phyloP scores from a whole-genome alignment of 2,113 vertebrate genomes.

The Rynchops niger region DNA sequence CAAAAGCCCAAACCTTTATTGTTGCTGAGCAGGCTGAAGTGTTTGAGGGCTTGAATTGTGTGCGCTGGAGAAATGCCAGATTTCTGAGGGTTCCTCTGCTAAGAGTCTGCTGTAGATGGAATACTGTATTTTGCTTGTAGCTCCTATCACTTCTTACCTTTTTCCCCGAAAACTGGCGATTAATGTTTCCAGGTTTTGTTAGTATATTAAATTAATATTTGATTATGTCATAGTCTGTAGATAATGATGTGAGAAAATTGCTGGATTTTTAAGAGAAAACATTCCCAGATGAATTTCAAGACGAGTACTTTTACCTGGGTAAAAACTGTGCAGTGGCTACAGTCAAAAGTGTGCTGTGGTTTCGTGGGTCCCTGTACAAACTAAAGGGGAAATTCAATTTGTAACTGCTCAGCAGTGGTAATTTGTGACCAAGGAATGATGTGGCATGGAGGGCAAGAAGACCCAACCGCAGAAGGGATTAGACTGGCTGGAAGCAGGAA shows the following conservation, averaged over 20 bases:
- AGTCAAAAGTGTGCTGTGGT: neutral
- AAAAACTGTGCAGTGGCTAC: neutral
- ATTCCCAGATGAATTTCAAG: neutral
- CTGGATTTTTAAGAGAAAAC: neutral
- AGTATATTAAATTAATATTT: neutral
- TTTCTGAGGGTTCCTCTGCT: neutral
- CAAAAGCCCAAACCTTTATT: constrained; percentile 16
- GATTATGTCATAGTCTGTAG: neutral
- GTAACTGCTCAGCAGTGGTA: neutral
- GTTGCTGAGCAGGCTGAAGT: constrained; percentile 5
- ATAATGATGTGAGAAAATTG: neutral
- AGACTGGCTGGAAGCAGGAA: neutral
- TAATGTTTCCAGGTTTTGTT: neutral
- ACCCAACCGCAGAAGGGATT: no score
- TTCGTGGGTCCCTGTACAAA: neutral
- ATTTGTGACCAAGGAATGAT: neutral
- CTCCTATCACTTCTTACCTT: neutral
- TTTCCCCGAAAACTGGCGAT: neutral
- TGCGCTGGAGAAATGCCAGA: neutral
- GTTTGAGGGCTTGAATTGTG: neutral
- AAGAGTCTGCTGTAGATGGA: neutral
- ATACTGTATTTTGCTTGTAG: neutral
- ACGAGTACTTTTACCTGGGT: neutral
- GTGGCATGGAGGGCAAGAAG: neutral
- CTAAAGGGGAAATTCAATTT: neutral